These are phyloP conservation scores for Synanthedon myopaeformis DNA, from an alignment of 2,888 invertebrate species.

Conservation along the genomic window DNA sequence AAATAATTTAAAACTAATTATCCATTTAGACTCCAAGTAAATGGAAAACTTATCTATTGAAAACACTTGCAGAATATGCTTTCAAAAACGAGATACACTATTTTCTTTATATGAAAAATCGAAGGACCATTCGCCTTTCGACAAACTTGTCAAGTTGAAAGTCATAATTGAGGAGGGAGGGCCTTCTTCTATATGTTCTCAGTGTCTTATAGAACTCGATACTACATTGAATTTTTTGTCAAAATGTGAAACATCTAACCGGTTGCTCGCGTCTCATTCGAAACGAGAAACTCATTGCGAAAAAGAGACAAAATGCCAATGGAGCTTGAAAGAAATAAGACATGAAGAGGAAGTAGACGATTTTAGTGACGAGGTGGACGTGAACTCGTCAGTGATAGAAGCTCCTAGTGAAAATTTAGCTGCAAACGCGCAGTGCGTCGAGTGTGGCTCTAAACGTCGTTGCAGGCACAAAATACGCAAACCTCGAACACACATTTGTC, in stretches of 20 bases:
- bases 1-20: no score
- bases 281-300: neutral
- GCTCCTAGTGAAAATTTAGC: neutral
- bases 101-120: conserved; percentile 26
- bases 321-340: neutral
- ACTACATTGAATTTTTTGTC: conserved; percentile 29
- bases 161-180: conserved; percentile 25
- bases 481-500: conserved; percentile 18
- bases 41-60: conserved; percentile 4
- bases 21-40: neutral
- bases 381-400: neutral
- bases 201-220: conserved; percentile 33
- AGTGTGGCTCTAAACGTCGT: conserved; percentile 26
- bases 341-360: neutral
- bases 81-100: conserved; percentile 22
- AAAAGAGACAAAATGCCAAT: neutral
- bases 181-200: conserved; percentile 31
- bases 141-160: conserved; percentile 25
- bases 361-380: neutral
- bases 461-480: conserved; percentile 24
- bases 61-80: conserved; percentile 35
- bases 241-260: conserved; percentile 33
- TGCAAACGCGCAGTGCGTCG: conserved; percentile 12
- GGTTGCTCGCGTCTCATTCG: conserved; percentile 6
- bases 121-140: conserved; percentile 23